Evolutionary conservation across 1,140 invertebrate species (phyloP), one percentile per base, ranked within the genome.

Genomic region (Drosophila navojoa): DNA sequence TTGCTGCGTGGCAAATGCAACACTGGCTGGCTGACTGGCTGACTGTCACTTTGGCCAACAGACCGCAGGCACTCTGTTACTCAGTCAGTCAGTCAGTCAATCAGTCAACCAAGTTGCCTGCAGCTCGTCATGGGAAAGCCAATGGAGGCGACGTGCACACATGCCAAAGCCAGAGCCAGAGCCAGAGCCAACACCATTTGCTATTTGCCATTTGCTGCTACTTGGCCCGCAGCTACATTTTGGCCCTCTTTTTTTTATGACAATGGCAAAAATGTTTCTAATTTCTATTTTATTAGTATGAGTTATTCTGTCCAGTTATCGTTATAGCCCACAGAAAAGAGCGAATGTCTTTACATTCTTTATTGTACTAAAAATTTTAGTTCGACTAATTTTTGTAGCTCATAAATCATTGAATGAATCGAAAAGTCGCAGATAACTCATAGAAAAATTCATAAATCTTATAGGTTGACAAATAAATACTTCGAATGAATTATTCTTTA

Each of bases 71-170:
- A 47, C n/a, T 60, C 38, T 4, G 42, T 45, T 27, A 27, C 10
- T 35, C 59, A 40, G 49, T 7, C 35, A 55, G 59, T 55, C 50
- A 32, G 52, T 7, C 35, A 55, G 67, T 55, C 50, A 50, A 35
- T 57, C 35, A 55, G 32, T 42, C 19, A 32, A 42, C 47, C 50
- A 60, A 5, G 32, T n/a, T 50, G 13, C 29, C 29, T 27, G 25
- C 19, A 16, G 13, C 55, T 47, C 47, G 66, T 69, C 66, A 70
- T 62, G 67, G 58, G 59, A 70, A 70, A 53, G 58, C 49, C 50
- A 42, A 71, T 57, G 49, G 40, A 70, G 29, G 19, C 59, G 50
- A 62, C 19, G 50, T 32, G 50, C 49, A 38, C 16, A 6, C 40
- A 22, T 16, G 16, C 32, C 52, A 35, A 38, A 40, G 9, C 53